Evolutionary conservation across 2,888 invertebrate genomes (phyloP).

Genomic region (Eretmocerus hayati): DNA sequence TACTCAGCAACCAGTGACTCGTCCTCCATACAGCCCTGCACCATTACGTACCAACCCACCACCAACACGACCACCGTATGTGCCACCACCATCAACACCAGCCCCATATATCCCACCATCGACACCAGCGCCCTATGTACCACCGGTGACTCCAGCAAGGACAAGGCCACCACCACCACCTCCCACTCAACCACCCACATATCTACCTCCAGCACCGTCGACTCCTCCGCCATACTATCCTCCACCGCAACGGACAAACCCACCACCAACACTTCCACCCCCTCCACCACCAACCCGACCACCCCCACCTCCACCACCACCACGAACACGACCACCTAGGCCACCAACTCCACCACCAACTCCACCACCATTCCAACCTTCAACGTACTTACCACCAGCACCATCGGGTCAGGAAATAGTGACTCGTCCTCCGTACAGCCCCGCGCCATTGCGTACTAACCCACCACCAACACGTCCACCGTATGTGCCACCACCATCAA

Average conservation of each 20-base stretch:
- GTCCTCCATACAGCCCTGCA: conserved; percentile 3
- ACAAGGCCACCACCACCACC: conserved; percentile 23
- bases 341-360: conserved; percentile 11
- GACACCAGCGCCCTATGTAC: not conserved
- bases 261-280: conserved; percentile 20
- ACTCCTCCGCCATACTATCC: conserved; percentile 12
- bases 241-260: conserved; percentile 19
- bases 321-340: conserved; percentile 22
- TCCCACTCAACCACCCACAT: conserved; percentile 16
- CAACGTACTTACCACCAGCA: conserved; percentile 14
- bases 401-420: not conserved
- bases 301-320: conserved; percentile 22
- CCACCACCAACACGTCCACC: conserved; percentile 9
- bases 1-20: conserved; percentile 8
- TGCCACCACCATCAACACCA: too few species aligned
- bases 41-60: too few species aligned
- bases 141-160: not conserved
- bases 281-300: conserved; percentile 15
- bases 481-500: conserved; percentile 9
- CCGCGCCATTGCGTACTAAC: conserved; percentile 2
- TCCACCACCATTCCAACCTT: conserved; percentile 20
- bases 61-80: conserved; percentile 14
- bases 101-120: too few species aligned
- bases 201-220: conserved; percentile 21
- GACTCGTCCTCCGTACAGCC: conserved; percentile 1